phyloP scores from a whole-genome alignment of 2,888 invertebrate species.

The Theretra japonica region DNA sequence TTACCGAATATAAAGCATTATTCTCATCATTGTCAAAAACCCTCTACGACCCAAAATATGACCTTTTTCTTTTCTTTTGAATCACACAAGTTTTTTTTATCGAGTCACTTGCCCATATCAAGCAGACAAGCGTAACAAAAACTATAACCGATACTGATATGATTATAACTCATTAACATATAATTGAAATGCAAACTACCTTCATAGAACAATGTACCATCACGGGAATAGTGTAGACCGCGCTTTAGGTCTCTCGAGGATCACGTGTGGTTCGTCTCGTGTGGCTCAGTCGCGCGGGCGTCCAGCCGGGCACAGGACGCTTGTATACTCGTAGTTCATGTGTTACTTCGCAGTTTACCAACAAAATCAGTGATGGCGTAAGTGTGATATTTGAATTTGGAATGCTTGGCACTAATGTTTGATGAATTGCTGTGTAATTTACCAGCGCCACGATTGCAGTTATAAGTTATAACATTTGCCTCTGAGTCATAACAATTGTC shows the following conservation, averaged over 20 bases:
- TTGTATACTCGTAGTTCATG: background rate
- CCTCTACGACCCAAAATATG: too few species aligned
- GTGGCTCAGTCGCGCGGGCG: background rate
- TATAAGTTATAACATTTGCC: too few species aligned
- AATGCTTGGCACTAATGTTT: background rate
- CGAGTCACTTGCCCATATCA: too few species aligned
- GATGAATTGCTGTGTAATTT: too few species aligned
- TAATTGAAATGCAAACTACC: background rate
- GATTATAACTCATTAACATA: background rate
- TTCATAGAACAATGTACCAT: background rate
- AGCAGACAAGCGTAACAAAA: too few species aligned
- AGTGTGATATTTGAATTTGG: background rate
- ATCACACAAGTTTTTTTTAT: too few species aligned
- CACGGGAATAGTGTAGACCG: constrained; percentile 3
- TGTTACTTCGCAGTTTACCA: background rate
- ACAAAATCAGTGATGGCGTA: background rate
- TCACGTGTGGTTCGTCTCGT: constrained; percentile 12
- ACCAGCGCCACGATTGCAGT: too few species aligned
- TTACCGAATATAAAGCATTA: too few species aligned
- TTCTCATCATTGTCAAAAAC: too few species aligned
- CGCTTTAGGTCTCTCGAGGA: background rate
- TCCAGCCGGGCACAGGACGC: constrained; percentile 15
- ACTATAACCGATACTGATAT: background rate
- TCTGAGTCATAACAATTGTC: too few species aligned
- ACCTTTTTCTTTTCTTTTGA: too few species aligned